phyloP scores from a whole-genome alignment of 2,113 vertebrate genomes.

The Caranx ignobilis region DNA sequence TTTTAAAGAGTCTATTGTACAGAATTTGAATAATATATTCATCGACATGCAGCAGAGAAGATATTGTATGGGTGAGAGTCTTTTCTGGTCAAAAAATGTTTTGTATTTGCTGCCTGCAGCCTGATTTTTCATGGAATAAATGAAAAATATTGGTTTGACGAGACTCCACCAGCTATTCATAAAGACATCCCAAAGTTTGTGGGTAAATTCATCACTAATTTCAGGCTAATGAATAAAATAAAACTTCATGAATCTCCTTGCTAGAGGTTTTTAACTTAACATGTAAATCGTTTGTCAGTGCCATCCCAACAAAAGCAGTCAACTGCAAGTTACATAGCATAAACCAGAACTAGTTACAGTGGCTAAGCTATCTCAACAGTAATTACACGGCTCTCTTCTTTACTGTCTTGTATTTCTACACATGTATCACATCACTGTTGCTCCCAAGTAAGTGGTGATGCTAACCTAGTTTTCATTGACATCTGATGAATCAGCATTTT shows the following conservation, averaged over 20 bases:
- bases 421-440: too few species aligned
- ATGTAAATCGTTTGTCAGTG: too few species aligned
- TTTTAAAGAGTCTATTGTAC: conserved; percentile 35
- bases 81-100: background rate
- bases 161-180: background rate
- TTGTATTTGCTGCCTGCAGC: background rate
- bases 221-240: too few species aligned
- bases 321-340: background rate
- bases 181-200: background rate
- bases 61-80: background rate
- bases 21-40: conserved; percentile 38
- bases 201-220: background rate
- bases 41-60: conserved; percentile 21
- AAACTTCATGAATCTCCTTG: background rate
- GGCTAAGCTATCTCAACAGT: too few species aligned
- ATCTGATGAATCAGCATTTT: too few species aligned
- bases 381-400: too few species aligned
- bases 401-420: too few species aligned
- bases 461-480: too few species aligned
- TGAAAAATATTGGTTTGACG: background rate
- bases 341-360: background rate
- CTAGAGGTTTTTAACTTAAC: too few species aligned
- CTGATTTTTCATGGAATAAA: background rate
- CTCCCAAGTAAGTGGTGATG: too few species aligned
- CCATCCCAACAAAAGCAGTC: too few species aligned